Evolutionary conservation across 2,797 vertebrate genomes (phyloP), one percentile per base, ranked within the genome.

Genomic region (Tokudaia tokunoshimensis): DNA sequence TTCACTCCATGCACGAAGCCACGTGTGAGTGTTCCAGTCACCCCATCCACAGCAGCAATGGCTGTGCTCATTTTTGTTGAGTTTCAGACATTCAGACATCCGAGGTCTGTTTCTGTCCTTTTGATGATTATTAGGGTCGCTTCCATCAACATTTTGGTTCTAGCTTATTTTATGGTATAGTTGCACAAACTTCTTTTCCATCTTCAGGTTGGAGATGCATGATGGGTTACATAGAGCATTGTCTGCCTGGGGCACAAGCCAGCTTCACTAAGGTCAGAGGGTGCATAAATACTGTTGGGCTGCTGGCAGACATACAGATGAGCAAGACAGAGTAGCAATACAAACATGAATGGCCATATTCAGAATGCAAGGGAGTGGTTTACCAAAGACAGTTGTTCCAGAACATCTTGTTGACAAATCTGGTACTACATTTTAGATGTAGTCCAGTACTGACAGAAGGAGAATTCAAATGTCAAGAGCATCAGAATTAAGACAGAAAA

Each of bases 381-480:
- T 95, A 97, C 88, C 91, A 80, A 90, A 96, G 95, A 79, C 89
- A 95, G 14, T 72, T 50, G 0, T 61, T 26, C 63, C 81, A 0
- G 1, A 72, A 94, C 63, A 61, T 94, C 95, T 96, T 83, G 89
- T 95, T 88, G 67, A 52, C 67, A 81, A 14, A 34, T 72, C 72
- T 61, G 91, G 83, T 20, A 55, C 88, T 44, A 80, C 78, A 26
- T 80, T 96, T 95, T 76, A 87, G 84, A 96, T 93, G 74, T 96
- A 96, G 83, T 61, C 31, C 1, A 19, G 22, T 44, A 84, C 34
- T 29, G 47, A 95, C n/a, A 72, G 52, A 24, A 89, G 93, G 97
- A 97, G 93, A 97, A 22, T 47, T 95, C 78, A 89, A 83, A 92
- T 91, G 67, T 91, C 95, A 85, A 96, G 79, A 85, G 37, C 96